A percentile compares a stretch with the other conserved stretches of the same genome.
These are phyloP conservation scores for Leptura quadrifasciata DNA, from an alignment of 2,888 invertebrate species.

Conservation along the genomic window DNA sequence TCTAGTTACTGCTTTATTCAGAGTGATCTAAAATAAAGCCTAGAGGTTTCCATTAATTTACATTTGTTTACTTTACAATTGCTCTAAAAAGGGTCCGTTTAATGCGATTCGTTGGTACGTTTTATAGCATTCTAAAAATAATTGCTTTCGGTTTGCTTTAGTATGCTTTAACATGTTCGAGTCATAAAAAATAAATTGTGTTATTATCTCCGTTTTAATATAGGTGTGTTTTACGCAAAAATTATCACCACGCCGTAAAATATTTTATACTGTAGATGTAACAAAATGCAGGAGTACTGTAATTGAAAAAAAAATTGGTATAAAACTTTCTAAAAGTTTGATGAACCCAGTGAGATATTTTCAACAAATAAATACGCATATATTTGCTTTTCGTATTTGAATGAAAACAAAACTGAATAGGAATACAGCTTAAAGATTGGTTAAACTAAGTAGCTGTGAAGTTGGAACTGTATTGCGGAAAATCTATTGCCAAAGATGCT, in stretches of 20 bases:
- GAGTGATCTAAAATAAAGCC: conserved; percentile 12
- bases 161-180: conserved; percentile 28
- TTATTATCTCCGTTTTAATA: conserved; percentile 19
- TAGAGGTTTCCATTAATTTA: conserved; percentile 19
- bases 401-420: too few species aligned
- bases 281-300: not conserved
- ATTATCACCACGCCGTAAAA: conserved; percentile 7
- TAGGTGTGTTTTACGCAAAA: conserved; percentile 1
- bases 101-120: conserved; percentile 12
- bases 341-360: not conserved
- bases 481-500: too few species aligned
- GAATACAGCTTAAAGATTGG: too few species aligned
- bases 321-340: not conserved
- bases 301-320: not conserved
- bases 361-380: too few species aligned
- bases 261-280: not conserved
- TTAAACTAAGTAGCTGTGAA: too few species aligned
- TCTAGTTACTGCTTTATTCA: not conserved
- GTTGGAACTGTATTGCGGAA: too few species aligned
- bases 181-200: conserved; percentile 24
- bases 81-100: conserved; percentile 19
- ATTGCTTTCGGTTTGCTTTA: conserved; percentile 25
- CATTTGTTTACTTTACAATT: conserved; percentile 29
- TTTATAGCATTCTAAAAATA: conserved; percentile 26
- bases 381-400: too few species aligned